phyloP scores from a whole-genome alignment of 2,113 vertebrate species.

The Megatriorchis doriae region DNA sequence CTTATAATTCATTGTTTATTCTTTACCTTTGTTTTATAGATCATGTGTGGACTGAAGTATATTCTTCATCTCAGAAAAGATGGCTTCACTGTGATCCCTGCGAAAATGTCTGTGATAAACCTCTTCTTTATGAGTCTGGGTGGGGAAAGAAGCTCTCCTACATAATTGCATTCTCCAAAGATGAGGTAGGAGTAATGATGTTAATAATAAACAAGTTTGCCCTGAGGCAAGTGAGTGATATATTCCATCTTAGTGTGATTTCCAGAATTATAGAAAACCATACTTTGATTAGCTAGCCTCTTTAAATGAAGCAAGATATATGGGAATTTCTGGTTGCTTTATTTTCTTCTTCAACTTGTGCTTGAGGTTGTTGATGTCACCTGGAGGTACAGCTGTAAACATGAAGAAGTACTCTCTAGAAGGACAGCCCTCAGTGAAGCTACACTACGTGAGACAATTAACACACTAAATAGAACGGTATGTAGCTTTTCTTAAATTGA shows the following conservation, averaged over 20 bases:
- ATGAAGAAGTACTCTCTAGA: slow-evolving; percentile 85
- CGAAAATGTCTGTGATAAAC: slow-evolving; percentile 91
- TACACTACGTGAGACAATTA: slow-evolving; percentile 84
- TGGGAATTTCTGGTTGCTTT: neutral
- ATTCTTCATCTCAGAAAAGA: slow-evolving; percentile 84
- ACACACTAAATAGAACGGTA: slow-evolving; percentile 81
- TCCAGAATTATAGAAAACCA: neutral
- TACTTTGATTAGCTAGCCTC: neutral
- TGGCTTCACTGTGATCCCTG: slow-evolving; percentile 97
- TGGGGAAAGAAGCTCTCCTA: slow-evolving; percentile 97
- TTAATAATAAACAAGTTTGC: neutral
- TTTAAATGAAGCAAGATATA: neutral
- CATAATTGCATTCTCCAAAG: slow-evolving; percentile 92
- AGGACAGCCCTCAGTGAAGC: slow-evolving; percentile 85
- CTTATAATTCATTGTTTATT: neutral
- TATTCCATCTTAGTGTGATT: neutral
- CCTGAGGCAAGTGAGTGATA: neutral
- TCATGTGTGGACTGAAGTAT: slow-evolving; percentile 97
- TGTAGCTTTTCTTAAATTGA: neutral
- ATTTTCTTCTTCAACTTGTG: slow-evolving; percentile 27
- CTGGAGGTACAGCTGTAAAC: slow-evolving; percentile 96
- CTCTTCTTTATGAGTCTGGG: slow-evolving; percentile 92
- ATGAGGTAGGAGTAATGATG: slow-evolving; percentile 79
- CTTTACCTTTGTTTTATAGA: slow-evolving; percentile 70
- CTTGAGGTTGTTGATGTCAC: slow-evolving; percentile 93